Evolutionary conservation across 2,888 invertebrate species (phyloP).

Genomic region (Choristoneura rosaceana): DNA sequence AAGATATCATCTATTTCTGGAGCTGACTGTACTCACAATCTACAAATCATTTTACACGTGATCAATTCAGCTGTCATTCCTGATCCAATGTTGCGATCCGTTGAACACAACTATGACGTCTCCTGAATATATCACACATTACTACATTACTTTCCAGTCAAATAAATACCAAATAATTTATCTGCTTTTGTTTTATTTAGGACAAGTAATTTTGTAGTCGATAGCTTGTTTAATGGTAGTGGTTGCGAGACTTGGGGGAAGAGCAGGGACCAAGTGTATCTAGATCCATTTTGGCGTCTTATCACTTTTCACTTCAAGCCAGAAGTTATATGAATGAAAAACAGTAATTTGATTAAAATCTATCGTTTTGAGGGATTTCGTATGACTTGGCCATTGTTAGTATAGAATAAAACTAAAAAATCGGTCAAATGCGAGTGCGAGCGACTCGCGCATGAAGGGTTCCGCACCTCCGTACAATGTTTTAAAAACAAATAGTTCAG

Average conservation of each 20-base stretch:
- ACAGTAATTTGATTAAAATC: too few species aligned
- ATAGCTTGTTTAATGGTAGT: neutral
- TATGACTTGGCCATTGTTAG: too few species aligned
- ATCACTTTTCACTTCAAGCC: too few species aligned
- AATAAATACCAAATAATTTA: neutral
- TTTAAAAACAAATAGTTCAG: too few species aligned
- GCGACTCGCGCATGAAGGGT: too few species aligned
- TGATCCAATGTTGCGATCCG: constrained; percentile 1
- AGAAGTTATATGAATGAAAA: too few species aligned
- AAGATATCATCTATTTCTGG: neutral
- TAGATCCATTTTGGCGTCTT: too few species aligned
- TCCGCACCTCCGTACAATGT: too few species aligned
- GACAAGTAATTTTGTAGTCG: neutral
- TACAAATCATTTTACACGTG: constrained; percentile 20
- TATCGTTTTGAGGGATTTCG: too few species aligned
- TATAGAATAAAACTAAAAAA: too few species aligned
- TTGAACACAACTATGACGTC: constrained; percentile 7
- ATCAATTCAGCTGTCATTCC: neutral
- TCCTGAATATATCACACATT: constrained; percentile 8
- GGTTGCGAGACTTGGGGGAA: neutral
- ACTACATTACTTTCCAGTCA: constrained; percentile 4
- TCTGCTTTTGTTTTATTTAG: neutral
- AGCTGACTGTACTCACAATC: neutral
- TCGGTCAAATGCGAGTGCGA: too few species aligned
- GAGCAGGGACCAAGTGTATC: too few species aligned